Base-by-base conservation (phyloP, 2,113 vertebrate genomes). In the Cheilinus undulatus region DNA sequence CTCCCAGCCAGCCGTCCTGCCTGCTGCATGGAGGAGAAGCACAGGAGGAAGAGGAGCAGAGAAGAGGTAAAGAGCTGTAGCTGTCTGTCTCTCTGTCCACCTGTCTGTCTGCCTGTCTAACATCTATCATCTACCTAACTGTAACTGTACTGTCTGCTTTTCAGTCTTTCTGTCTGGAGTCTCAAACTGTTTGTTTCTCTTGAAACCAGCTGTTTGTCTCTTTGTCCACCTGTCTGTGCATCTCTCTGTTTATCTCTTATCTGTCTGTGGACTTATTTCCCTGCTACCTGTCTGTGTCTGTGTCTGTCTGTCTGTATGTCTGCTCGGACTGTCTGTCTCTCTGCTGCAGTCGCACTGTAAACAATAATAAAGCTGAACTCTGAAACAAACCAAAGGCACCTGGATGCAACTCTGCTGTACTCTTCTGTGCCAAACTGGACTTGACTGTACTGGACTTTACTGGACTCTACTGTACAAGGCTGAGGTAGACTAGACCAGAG, bases 21-120 rank as follows among this genome's bases (percentile, higher is more conserved):
- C 73, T 75, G 79, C 88, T 83, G 87, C 87, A 88, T 86, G 86
- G 82, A 83, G 73, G 52, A 81, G 64, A 73, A 58, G 76, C 49
- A 53, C 58, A 77, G 62, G 73, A 82, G 73, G 60, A 79, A 82
- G 80, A 78, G 82, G 72, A 87, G 70, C 62, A 65, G 67, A 79
- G 62, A 92, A 78, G 66, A 88, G 86, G 86, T 87, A 80, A 88
- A 82, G 58, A 74, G 20, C 52, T 58, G 58, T 30, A 40, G 15
- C 82, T 78, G 64, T 67, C 56, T 82, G 57, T 74, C 68, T 67
- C 1, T 24, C 57, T 82, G 38, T 57, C 42, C 64, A 9, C 20
- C 45, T 54, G 46, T 42, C 42, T 77, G 56, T 57, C 56, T 82
- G 54, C 40, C 61, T 73, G n/a, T 34, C 57, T 73, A 2, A 30